Evolutionary conservation across 2,888 invertebrate species (phyloP).

Genomic region (Monopis laevigella): DNA sequence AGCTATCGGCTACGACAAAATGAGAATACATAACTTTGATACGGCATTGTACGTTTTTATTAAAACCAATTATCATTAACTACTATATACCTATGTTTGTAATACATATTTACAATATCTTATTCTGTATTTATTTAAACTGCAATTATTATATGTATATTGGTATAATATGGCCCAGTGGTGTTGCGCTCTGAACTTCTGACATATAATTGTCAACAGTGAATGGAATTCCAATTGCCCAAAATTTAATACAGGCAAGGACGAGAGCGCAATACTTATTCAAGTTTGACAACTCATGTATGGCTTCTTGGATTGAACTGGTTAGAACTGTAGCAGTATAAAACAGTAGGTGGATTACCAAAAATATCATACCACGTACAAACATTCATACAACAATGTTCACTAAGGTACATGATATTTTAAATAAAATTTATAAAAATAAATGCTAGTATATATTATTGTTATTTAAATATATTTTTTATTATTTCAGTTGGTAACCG

Average conservation of each 20-base stretch:
- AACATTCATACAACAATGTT: constrained; percentile 12
- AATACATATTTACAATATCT: too few species aligned
- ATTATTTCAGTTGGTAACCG: constrained; percentile 30
- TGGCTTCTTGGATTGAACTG: background rate
- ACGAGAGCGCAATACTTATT: constrained; percentile 3
- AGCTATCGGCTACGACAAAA: too few species aligned
- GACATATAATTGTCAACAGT: too few species aligned
- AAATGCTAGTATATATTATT: background rate
- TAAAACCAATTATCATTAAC: too few species aligned
- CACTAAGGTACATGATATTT: constrained; percentile 6
- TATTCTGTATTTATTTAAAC: too few species aligned
- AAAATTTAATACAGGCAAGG: constrained; percentile 5
- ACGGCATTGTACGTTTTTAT: too few species aligned
- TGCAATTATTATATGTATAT: too few species aligned
- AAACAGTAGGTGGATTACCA: constrained; percentile 2
- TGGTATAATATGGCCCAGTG: too few species aligned
- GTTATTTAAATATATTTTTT: background rate
- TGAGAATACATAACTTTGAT: too few species aligned
- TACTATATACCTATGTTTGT: too few species aligned
- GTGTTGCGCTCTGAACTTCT: too few species aligned
- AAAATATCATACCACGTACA: constrained; percentile 15
- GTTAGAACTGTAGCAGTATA: constrained; percentile 6
- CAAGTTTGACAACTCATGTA: constrained; percentile 4
- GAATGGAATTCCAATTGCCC: constrained; percentile 2
- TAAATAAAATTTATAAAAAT: background rate